Conservation (phyloP, 2,113 vertebrate genomes). For the Myotis lucifugus region DNA sequence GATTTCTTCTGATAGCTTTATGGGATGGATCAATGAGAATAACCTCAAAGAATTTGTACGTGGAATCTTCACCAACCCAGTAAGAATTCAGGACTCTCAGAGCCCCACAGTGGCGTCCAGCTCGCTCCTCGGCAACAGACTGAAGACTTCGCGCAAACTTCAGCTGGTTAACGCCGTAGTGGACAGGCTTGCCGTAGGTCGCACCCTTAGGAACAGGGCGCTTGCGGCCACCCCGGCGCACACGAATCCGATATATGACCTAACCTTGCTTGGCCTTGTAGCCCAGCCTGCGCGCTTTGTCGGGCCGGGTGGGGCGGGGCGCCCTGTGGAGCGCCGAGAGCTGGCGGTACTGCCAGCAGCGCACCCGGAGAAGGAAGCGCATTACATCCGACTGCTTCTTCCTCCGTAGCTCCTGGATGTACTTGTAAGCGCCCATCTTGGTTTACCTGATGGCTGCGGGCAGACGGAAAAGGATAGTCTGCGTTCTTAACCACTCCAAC, state of each 20-base stretch:
- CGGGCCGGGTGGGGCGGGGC: constrained; percentile 93
- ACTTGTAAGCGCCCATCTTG: constrained; percentile 97
- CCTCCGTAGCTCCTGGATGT: constrained; percentile 99
- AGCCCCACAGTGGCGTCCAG: constrained; percentile 97
- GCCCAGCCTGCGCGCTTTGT: constrained; percentile 96
- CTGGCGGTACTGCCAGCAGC: constrained; percentile 98
- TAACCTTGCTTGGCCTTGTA: constrained; percentile 99
- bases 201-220: constrained; percentile 96
- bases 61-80: constrained; percentile 98
- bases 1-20: constrained; percentile 96
- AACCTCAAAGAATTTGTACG: constrained; percentile 98
- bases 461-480: no score
- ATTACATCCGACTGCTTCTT: constrained; percentile 99
- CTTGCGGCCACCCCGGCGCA: constrained; percentile 96
- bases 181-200: constrained; percentile 96
- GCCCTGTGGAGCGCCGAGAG: constrained; percentile 94
- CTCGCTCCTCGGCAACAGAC: constrained; percentile 97
- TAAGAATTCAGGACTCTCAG: constrained; percentile 95
- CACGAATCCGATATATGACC: constrained; percentile 94
- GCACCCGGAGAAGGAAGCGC: constrained; percentile 95
- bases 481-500: not conserved
- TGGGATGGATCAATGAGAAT: constrained; percentile 95
- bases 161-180: constrained; percentile 97
- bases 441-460: no score
- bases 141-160: constrained; percentile 98